Base-by-base conservation (phyloP, 2,888 invertebrate genomes). In the Drosophila testacea region DNA sequence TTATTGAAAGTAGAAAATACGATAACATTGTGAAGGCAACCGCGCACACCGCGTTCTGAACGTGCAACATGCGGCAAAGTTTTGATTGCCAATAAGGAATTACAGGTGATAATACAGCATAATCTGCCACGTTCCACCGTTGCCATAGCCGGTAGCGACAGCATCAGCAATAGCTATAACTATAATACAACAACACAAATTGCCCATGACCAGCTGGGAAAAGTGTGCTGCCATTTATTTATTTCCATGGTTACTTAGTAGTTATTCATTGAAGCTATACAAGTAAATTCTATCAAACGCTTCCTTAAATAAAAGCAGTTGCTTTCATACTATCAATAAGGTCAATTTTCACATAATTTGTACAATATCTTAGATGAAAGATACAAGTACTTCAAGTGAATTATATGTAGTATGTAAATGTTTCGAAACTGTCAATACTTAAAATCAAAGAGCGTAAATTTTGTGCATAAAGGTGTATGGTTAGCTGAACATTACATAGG, bases 41-140 rank as follows among this genome's bases (percentile, higher is more conserved):
- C 56, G 46, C 59, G 57, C 48, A 41, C 38, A 27, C 6, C 44
- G 38, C 51, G 67, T 34, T 34, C 52, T 48, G 68, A 52, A 64
- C 68, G 65, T 65, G 60, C 65, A 47, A 59, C 71, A 71, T 62
- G 63, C 65, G 69, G 70, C 64, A 82, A 88, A 88, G 83, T 88
- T 90, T 90, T 90, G 90, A 91, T 90, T 91, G 90, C 81, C 90
- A 90, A 90, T 89, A 90, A 84, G 82, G 81, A 89, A 85, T 90
- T 90, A 84, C 90, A 90, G 90, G 91, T 89, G 91, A 88, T 90
- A 90, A 90, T 88, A 83, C 83, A 85, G 77, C 83, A 83, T 90
- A 90, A 88, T 85, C 85, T 83, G 74, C 84, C 83, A 83, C 83
- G 83, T 83, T 86, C 77, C 76, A 70, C 51, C 68, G 73, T 71